These are phyloP conservation scores for rabbit (Oryctolagus cuniculus) DNA, from an alignment of 2,113 vertebrate genomes.

Conservation along the genomic window DNA sequence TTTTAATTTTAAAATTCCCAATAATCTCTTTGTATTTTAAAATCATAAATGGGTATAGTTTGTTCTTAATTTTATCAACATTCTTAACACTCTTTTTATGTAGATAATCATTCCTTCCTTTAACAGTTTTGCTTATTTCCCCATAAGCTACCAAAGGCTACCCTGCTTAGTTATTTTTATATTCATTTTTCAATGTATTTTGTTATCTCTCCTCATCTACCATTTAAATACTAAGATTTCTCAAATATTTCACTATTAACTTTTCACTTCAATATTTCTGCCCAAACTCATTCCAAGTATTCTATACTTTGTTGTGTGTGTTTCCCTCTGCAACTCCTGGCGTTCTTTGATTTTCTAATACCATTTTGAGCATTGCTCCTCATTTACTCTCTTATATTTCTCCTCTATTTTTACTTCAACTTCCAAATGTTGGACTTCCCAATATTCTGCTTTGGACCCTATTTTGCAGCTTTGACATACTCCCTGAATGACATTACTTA, in stretches of 20 bases:
- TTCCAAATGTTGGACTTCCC: background rate
- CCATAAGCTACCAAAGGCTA: background rate
- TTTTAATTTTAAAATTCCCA: background rate
- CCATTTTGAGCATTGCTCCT: background rate
- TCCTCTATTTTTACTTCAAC: background rate
- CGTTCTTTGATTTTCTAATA: background rate
- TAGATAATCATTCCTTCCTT: background rate
- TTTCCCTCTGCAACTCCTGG: background rate
- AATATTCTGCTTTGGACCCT: background rate
- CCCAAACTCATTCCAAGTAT: background rate
- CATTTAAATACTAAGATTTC: background rate
- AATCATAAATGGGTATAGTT: background rate
- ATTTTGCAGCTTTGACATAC: background rate
- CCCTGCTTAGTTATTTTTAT: background rate
- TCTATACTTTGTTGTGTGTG: background rate
- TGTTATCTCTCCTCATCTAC: background rate
- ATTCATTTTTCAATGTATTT: background rate
- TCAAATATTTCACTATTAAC: background rate
- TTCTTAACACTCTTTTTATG: background rate
- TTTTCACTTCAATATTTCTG: background rate
- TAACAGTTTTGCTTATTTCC: background rate
- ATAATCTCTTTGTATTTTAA: background rate
- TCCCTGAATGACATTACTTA: background rate
- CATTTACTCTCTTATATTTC: background rate
- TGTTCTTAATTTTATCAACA: background rate